Evolutionary conservation across 2,888 invertebrate genomes (phyloP).

Genomic region (Crocallis elinguaria): DNA sequence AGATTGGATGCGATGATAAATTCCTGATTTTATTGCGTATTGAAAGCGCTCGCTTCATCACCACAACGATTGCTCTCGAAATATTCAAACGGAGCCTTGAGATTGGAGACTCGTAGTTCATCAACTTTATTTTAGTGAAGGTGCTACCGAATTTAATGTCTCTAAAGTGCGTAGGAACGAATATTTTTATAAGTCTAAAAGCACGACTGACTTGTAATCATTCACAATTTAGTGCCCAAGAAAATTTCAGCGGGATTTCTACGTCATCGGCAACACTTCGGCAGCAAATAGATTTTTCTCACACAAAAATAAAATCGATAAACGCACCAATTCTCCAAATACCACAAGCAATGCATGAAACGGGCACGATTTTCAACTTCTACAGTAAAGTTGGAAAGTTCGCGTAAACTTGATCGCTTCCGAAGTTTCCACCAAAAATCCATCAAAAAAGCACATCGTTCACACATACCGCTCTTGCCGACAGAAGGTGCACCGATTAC

Average conservation of each 20-base stretch:
- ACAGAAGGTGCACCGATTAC: constrained; percentile 95
- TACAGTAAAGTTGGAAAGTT: constrained; percentile 11
- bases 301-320: constrained; percentile 9
- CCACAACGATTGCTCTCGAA: constrained; percentile 38
- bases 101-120: constrained; percentile 47
- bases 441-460: too few species aligned
- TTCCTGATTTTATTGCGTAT: constrained; percentile 42
- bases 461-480: constrained; percentile 95
- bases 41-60: constrained; percentile 39
- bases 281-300: constrained; percentile 3
- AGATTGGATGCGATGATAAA: constrained; percentile 39
- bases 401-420: constrained; percentile 25
- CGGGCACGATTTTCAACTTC: neutral
- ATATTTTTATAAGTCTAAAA: constrained; percentile 26
- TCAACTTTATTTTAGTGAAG: constrained; percentile 44
- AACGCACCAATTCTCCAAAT: constrained; percentile 1
- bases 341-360: constrained; percentile 4
- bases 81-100: constrained; percentile 41
- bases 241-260: constrained; percentile 12
- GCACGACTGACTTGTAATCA: constrained; percentile 13
- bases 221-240: constrained; percentile 22
- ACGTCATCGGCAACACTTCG: constrained; percentile 15
- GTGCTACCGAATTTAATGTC: constrained; percentile 28
- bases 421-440: too few species aligned
- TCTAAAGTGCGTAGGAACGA: constrained; percentile 20